A percentile compares a stretch with the other conserved stretches of the same genome.
Evolutionary conservation across 2,888 invertebrate species (phyloP).

Genomic region (Podabrus alpinus): DNA sequence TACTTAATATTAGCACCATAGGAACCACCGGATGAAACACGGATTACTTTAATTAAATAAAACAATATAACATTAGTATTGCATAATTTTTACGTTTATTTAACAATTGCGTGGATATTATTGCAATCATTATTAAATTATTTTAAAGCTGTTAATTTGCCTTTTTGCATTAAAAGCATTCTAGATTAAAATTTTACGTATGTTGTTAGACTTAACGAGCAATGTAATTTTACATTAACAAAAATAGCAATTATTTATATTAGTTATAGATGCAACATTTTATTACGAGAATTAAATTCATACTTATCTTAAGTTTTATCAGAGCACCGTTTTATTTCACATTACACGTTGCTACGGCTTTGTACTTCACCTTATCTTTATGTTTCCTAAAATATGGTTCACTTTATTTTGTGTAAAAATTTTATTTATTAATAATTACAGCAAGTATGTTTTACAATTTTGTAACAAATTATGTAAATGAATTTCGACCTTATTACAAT

Average conservation of each 20-base stretch:
- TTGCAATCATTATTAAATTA: neutral
- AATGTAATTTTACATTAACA: neutral
- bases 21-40: no score
- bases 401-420: neutral
- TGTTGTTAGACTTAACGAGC: neutral
- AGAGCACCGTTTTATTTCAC: neutral
- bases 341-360: neutral
- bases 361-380: conserved; percentile 3
- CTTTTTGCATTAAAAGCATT: neutral
- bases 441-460: neutral
- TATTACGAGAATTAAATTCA: neutral
- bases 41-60: neutral
- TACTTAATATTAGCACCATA: no score
- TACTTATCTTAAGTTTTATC: conserved; percentile 3
- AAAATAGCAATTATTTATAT: neutral
- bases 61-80: neutral
- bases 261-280: neutral
- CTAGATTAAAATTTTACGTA: neutral
- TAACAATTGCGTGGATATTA: neutral
- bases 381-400: neutral
- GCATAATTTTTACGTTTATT: neutral
- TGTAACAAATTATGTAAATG: neutral
- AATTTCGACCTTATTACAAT: neutral
- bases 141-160: neutral
- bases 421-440: neutral